phyloP scores from a whole-genome alignment of 2,888 invertebrate species.

The Tuta absoluta region DNA sequence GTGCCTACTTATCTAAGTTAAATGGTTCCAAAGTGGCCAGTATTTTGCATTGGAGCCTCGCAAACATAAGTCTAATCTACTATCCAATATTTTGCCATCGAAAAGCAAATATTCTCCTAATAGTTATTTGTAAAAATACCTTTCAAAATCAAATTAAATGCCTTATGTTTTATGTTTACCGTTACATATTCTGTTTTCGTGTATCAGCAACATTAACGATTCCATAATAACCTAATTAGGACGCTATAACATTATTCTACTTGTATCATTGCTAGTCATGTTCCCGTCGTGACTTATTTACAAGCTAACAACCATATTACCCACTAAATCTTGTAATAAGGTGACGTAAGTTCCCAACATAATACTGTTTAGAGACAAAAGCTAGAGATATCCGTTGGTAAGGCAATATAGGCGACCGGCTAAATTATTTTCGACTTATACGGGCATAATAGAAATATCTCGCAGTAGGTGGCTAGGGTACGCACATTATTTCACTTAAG shows the following conservation, averaged over 20 bases:
- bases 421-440: conserved; percentile 64
- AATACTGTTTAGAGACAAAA: conserved; percentile 50
- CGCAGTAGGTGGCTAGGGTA: conserved; percentile 47
- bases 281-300: conserved; percentile 26
- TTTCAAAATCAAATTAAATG: background rate
- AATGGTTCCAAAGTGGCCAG: no score
- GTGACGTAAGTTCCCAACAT: conserved; percentile 48
- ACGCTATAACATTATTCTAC: background rate
- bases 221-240: conserved; percentile 3
- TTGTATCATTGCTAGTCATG: conserved; percentile 5
- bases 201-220: background rate
- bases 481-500: conserved; percentile 40
- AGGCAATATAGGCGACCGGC: conserved; percentile 39
- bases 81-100: no score
- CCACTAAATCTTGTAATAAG: conserved; percentile 27
- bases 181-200: background rate
- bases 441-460: conserved; percentile 55
- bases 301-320: conserved; percentile 22
- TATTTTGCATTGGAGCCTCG: no score
- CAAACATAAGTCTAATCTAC: no score
- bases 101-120: no score
- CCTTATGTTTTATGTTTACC: background rate
- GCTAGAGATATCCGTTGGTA: conserved; percentile 32
- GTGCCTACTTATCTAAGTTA: no score
- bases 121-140: background rate